Percentiles rank a stretch among this genome's conserved stretches.
These are phyloP conservation scores for Ammospiza caudacuta DNA, from an alignment of 2,113 vertebrate species.

Conservation along the genomic window DNA sequence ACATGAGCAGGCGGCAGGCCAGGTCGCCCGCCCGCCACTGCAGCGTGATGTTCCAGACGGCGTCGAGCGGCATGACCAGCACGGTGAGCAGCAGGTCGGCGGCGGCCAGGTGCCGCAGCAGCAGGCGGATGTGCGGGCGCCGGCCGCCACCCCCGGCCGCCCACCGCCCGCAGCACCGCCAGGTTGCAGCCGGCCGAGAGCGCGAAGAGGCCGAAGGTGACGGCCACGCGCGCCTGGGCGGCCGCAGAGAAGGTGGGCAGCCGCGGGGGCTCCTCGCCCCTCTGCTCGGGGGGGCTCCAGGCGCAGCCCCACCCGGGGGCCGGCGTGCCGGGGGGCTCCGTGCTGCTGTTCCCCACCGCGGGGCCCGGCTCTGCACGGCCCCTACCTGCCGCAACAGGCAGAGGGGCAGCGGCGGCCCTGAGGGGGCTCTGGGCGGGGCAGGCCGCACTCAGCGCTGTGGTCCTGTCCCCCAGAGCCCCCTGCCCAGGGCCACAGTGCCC, in stretches of 20 bases:
- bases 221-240: slow-evolving; percentile 81
- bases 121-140: slow-evolving; percentile 80
- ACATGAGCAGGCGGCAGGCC: slow-evolving; percentile 86
- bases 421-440: not conserved
- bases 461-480: not conserved
- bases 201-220: slow-evolving; percentile 80
- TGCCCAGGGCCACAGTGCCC: not conserved
- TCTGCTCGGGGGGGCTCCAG: not conserved
- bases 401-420: not conserved
- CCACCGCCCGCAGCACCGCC: slow-evolving; percentile 76
- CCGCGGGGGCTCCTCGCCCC: not conserved
- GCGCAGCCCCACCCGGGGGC: not conserved
- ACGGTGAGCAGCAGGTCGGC: slow-evolving; percentile 86
- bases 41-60: slow-evolving; percentile 86
- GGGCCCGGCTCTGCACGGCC: rapidly evolving
- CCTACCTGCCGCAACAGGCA: not conserved
- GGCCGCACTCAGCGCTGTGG: rapidly evolving
- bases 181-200: slow-evolving; percentile 80
- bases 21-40: slow-evolving; percentile 84
- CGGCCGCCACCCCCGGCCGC: slow-evolving; percentile 58
- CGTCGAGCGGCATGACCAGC: slow-evolving; percentile 88
- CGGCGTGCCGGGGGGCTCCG: rapidly evolving
- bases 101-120: slow-evolving; percentile 83
- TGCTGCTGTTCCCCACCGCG: not conserved
- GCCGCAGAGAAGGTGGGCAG: slow-evolving; percentile 87